Base-by-base conservation (phyloP, 2,888 invertebrate genomes). In the Andricus quercusramuli region DNA sequence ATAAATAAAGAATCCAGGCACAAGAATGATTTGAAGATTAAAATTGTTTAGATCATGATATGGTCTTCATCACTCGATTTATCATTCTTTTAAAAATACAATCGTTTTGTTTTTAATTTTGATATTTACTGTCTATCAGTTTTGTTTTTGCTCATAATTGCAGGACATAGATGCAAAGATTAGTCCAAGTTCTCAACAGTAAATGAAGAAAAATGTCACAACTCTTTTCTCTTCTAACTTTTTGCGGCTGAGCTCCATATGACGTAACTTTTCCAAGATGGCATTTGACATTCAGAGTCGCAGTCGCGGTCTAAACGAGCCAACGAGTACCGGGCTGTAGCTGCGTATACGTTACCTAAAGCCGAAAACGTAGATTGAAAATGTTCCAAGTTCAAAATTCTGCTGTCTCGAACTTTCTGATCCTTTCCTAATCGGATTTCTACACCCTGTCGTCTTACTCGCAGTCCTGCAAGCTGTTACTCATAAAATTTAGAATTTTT, bases 151-250 rank as follows among this genome's bases (percentile, higher is more conserved):
- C 17, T 47, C 17, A 47, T 47, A 1, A 15, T 47, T 17, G 17
- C 17, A 17, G 15, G 5, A 15, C 13, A 29, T 70, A 47, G 17
- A 68, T 51, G 51, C 9, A n/a, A 51, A 70, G 70, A 56, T n/a
- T 29, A 51, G n/a, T 47, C 25, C 51, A 70, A 70, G 32, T 51
- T 70, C 15, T 70, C 32, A 70, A 29, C 44, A 51, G 29, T 29
- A 70, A 70, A 70, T 51, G 29, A 70, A 32, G 70, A 70, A 70
- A 51, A 51, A 32, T 70, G 70, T 56, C 29, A 70, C 70, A 51
- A 29, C 51, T 70, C 9, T 25, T 47, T 51, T 32, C 47, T 70
- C 32, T 25, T 4, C 17, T 20, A 70, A n/a, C 20, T 51, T 51
- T n/a, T 70, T 51, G 20, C 20, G 32, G 51, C 25, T 51, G 51